Evolutionary conservation across 2,797 vertebrate species (phyloP).

Genomic region (Cebuella pygmaea): DNA sequence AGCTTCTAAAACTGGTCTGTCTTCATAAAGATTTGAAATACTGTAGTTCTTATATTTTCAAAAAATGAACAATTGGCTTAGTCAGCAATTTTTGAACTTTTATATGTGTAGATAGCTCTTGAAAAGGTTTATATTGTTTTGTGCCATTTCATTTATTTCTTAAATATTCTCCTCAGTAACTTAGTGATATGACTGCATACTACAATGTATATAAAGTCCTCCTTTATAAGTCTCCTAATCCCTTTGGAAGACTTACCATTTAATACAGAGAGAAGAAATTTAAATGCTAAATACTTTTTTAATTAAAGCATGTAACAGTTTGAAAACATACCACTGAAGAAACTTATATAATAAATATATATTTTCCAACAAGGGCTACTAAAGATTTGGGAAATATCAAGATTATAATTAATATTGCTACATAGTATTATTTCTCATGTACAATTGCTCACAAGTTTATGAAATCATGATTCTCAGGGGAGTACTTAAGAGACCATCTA

Average conservation of each 20-base stretch:
- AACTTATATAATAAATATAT: background rate
- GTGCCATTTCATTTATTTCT: background rate
- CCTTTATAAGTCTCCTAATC: background rate
- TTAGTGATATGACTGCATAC: background rate
- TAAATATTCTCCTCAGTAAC: background rate
- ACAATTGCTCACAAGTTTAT: background rate
- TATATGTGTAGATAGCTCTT: background rate
- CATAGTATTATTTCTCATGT: background rate
- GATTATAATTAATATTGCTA: background rate
- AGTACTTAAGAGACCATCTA: background rate
- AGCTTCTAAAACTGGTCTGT: background rate
- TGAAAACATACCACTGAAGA: background rate
- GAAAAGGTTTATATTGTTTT: background rate
- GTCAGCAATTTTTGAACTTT: background rate
- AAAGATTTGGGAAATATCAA: background rate
- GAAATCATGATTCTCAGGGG: background rate
- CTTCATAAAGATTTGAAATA: background rate
- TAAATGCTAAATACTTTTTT: background rate
- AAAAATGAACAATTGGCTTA: background rate
- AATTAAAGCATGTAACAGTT: background rate
- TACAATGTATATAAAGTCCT: background rate
- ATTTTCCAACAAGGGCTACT: background rate
- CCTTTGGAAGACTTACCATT: background rate
- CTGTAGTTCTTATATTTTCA: background rate
- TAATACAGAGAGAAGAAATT: background rate